These are phyloP conservation scores for Hyperoplus immaculatus DNA, from an alignment of 2,797 vertebrate genomes.

Conservation along the genomic window DNA sequence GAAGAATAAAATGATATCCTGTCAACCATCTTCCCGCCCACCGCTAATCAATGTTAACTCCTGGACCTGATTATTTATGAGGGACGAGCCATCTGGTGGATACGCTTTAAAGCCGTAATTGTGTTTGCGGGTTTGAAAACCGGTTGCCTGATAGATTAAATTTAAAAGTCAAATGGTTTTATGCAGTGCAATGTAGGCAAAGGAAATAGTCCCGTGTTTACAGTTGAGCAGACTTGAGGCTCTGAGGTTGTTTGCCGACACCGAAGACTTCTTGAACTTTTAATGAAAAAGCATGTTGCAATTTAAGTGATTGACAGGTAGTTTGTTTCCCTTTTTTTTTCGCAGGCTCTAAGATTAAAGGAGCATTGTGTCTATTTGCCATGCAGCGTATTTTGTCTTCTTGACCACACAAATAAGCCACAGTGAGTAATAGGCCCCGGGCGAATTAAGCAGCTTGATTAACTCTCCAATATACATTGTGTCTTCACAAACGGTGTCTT, in stretches of 20 bases:
- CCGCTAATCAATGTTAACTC: constrained; percentile 88
- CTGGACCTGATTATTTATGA: constrained; percentile 92
- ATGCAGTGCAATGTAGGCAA: constrained; percentile 34
- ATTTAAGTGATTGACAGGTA: constrained; percentile 66
- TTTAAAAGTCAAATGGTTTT: constrained; percentile 94
- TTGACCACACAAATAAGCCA: constrained; percentile 70
- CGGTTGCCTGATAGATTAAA: constrained; percentile 90
- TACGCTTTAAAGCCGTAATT: constrained; percentile 93
- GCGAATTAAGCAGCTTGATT: constrained; percentile 75
- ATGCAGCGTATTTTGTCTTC: constrained; percentile 61
- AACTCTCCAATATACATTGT: constrained; percentile 69
- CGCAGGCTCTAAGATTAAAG: constrained; percentile 58
- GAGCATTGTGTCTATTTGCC: constrained; percentile 52
- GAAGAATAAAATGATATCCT: constrained; percentile 86
- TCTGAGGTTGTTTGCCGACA: constrained; percentile 63
- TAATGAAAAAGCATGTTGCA: constrained; percentile 72
- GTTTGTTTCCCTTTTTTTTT: constrained; percentile 46
- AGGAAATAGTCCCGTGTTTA: constrained; percentile 65
- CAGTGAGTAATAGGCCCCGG: constrained; percentile 62
- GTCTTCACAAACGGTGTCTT: constrained; percentile 69
- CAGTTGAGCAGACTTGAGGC: constrained; percentile 59
- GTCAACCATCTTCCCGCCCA: constrained; percentile 84
- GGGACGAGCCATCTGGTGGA: constrained; percentile 90
- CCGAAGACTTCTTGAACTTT: constrained; percentile 72
- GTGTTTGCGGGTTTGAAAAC: constrained; percentile 88